Conservation (phyloP, 2,113 vertebrate species). For the Gallinago undulata region DNA sequence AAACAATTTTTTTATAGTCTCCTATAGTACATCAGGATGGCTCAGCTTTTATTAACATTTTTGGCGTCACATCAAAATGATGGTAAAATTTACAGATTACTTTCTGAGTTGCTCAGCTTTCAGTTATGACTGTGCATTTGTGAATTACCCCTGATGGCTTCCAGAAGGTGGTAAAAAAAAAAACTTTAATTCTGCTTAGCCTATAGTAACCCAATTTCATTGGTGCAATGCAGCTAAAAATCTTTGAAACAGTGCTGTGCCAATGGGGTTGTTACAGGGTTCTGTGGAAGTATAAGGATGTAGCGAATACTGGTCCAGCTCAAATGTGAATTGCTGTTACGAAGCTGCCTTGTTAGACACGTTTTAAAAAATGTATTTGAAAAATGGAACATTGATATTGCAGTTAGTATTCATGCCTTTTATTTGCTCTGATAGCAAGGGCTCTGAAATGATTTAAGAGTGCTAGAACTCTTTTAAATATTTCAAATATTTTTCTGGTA, state of each 20-base stretch:
- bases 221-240: constrained; percentile 51
- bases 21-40: not conserved
- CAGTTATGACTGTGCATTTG: not conserved
- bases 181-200: not conserved
- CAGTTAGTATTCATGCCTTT: not conserved
- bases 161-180: not conserved
- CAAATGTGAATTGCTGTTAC: not conserved
- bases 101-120: not conserved
- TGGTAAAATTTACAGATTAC: not conserved
- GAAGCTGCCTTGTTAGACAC: not conserved
- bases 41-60: not conserved
- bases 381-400: not conserved
- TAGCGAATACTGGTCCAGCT: not conserved
- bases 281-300: not conserved
- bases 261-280: not conserved
- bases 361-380: not conserved
- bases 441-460: not conserved
- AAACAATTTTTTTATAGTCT: not conserved
- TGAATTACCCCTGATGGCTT: not conserved
- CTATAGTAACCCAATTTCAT: not conserved
- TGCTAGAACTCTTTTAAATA: not conserved
- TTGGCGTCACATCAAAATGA: not conserved
- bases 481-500: not conserved
- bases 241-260: not conserved
- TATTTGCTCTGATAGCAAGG: not conserved